Conservation (phyloP, 2,113 vertebrate species). For the Dolichallabes microphthalmus region DNA sequence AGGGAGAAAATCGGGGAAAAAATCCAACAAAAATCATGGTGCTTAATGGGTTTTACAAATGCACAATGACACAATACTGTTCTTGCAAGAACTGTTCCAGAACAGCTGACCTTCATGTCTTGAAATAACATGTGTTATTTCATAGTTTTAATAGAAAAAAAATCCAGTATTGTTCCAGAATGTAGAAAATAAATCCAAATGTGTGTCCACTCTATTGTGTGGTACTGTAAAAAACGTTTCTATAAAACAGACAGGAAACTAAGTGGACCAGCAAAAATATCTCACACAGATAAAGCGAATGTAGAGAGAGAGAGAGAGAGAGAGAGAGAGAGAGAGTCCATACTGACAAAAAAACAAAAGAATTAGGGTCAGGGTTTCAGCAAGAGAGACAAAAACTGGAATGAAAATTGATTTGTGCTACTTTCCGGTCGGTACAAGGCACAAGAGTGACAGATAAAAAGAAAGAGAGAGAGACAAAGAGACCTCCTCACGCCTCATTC, state of each 20-base stretch:
- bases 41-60: too few relatives aligned
- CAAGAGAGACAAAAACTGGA: neutral
- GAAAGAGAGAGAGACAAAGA: neutral
- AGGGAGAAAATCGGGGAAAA: too few relatives aligned
- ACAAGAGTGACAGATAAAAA: neutral
- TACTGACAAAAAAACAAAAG: neutral
- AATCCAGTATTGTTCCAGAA: too few relatives aligned
- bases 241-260: neutral
- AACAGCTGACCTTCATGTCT: too few relatives aligned
- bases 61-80: too few relatives aligned
- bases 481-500: neutral
- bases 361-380: neutral
- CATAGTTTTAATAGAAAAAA: too few relatives aligned
- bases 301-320: neutral
- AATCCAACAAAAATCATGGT: too few relatives aligned
- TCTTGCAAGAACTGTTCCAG: too few relatives aligned
- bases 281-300: neutral
- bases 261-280: neutral
- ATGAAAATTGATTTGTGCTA: constrained; percentile 29
- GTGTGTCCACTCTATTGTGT: too few relatives aligned
- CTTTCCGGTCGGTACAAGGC: neutral
- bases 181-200: too few relatives aligned
- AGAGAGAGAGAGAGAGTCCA: neutral
- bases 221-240: neutral
- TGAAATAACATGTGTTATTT: too few relatives aligned